Base-by-base conservation (phyloP, 2,888 invertebrate species). In the Lasioglossum vierecki region DNA sequence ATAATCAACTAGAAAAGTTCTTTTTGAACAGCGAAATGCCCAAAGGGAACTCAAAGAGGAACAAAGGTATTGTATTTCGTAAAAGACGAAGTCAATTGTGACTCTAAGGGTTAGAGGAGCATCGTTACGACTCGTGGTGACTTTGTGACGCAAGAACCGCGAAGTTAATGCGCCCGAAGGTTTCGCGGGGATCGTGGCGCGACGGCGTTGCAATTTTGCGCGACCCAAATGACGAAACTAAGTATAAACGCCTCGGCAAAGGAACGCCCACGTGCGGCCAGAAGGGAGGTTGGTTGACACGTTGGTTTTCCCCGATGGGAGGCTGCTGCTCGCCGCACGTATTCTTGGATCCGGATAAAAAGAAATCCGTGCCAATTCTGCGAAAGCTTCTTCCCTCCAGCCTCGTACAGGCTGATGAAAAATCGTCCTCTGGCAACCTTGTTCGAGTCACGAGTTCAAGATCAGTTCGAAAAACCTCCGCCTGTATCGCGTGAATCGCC, bases 161-260 rank as follows among this genome's bases (percentile, higher is more conserved):
- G 79, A 86, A 86, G 89, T 86, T 84, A 78, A 79, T 79, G 84
- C 84, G 78, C 80, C 70, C 80, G 57, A 44, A 73, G 76, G 76
- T 88, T 80, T 78, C 76, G 63, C 26, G 68, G 57, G n/a, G 83
- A 63, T 53, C 81, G 75, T 41, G 70, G 75, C 39, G 82, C 35
- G 70, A 81, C 77, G 49, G 41, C 79, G 80, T 78, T 44, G 90
- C 84, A 82, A 90, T 90, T 90, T 76, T 78, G 88, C 88, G 63
- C 86, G 86, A 90, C 89, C 90, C 84, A 79, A 89, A 91, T 90
- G 82, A 91, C 88, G 88, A 90, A 89, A 90, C 88, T 89, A 86
- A 91, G 85, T 90, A 87, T 91, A 91, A 90, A 86, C 85, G 82
- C 66, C 75, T 13, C 60, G 68, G 80, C 85, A 79, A 89, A 80